These are phyloP conservation scores for Melanogrammus aeglefinus DNA, from an alignment of 2,797 vertebrate genomes.

Conservation along the genomic window DNA sequence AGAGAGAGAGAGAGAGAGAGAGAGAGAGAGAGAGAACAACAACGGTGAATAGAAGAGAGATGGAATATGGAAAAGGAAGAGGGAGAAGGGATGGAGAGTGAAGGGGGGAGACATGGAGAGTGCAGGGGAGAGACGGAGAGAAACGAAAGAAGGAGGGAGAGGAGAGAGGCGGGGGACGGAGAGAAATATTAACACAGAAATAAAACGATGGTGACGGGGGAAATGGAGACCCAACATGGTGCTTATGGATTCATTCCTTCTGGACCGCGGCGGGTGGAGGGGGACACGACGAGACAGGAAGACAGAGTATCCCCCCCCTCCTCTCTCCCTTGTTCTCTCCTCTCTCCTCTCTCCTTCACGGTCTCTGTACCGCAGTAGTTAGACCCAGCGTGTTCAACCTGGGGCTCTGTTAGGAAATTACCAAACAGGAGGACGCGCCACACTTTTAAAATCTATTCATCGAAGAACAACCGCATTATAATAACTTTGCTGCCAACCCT, in stretches of 20 bases:
- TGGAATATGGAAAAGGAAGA: too few relatives aligned
- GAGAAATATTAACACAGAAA: constrained; percentile 61
- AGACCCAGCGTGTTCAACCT: neutral
- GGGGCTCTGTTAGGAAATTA: neutral
- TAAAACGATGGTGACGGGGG: constrained; percentile 69
- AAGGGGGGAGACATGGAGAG: neutral
- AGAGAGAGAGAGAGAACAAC: neutral
- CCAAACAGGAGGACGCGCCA: neutral
- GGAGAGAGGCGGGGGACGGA: constrained; percentile 15
- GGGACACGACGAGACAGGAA: constrained; percentile 15
- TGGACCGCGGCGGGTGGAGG: constrained; percentile 13
- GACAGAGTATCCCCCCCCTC: neutral
- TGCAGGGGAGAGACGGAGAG: constrained; percentile 15
- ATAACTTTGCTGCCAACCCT: neutral
- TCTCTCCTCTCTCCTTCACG: neutral
- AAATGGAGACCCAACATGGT: constrained; percentile 57
- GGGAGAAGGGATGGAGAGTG: neutral
- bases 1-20: neutral
- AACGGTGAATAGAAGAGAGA: constrained; percentile 19
- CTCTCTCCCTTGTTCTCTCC: neutral
- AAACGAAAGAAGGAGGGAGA: constrained; percentile 15
- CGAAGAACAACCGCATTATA: neutral
- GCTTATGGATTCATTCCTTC: constrained; percentile 60
- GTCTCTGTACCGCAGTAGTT: neutral
- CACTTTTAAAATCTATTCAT: neutral